phyloP scores from a whole-genome alignment of 2,113 vertebrate genomes.

The Mystacornis crossleyi region DNA sequence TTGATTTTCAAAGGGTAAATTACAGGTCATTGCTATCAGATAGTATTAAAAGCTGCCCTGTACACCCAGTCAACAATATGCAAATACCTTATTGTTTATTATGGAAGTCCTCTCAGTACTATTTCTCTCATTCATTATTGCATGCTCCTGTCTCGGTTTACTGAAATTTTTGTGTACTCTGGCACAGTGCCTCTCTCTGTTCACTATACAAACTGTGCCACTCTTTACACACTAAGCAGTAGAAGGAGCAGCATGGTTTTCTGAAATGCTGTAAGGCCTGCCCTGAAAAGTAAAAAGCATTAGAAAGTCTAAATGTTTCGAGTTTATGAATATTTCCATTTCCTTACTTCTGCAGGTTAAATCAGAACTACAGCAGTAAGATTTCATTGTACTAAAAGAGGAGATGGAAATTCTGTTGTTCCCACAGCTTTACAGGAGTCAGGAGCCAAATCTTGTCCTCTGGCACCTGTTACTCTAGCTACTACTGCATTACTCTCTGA shows the following conservation, averaged over 20 bases:
- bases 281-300: neutral
- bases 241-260: neutral
- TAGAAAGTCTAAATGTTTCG: neutral
- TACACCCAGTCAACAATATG: neutral
- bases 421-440: neutral
- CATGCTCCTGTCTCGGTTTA: neutral
- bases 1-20: neutral
- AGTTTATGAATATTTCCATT: neutral
- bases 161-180: neutral
- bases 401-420: neutral
- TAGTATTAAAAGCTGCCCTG: neutral
- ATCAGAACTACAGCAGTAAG: neutral
- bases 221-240: neutral
- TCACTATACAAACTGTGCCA: neutral
- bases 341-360: neutral
- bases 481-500: neutral
- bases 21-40: neutral
- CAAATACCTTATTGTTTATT: neutral
- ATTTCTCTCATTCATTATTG: neutral
- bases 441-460: neutral
- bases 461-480: neutral
- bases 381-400: neutral
- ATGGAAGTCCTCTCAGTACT: neutral
- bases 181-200: neutral
- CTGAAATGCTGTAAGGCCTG: neutral